Evolutionary conservation across 2,113 vertebrate species (phyloP).

Genomic region (Artemisiospiza belli): DNA sequence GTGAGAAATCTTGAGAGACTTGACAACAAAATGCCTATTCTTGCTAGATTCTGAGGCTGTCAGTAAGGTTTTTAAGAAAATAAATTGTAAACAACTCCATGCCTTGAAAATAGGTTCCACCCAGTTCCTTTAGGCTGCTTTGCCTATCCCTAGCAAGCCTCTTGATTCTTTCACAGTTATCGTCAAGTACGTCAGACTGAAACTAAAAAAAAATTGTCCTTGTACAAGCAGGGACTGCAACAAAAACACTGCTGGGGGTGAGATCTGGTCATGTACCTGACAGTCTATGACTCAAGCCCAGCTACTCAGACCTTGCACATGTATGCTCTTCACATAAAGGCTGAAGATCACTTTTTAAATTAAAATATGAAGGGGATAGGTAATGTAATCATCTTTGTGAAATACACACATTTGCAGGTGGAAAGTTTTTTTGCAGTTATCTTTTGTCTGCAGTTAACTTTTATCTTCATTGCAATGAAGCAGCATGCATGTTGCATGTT

Average conservation of each 20-base stretch:
- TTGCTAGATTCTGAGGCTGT: not conserved
- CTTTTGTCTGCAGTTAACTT: not conserved
- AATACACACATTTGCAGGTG: not conserved
- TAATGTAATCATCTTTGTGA: not conserved
- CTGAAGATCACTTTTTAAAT: not conserved
- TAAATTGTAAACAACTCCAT: not conserved
- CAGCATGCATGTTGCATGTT: not conserved
- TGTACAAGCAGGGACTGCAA: not conserved
- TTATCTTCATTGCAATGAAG: not conserved
- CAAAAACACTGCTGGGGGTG: not conserved
- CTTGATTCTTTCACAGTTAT: not conserved
- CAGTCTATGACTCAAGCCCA: not conserved
- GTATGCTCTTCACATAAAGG: not conserved
- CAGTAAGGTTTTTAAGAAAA: not conserved
- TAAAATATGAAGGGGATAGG: not conserved
- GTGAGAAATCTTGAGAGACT: slow-evolving; percentile 41
- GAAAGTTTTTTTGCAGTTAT: not conserved
- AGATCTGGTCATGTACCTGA: not conserved
- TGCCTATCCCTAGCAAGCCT: not conserved
- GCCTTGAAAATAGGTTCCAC: not conserved
- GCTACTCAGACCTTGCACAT: not conserved
- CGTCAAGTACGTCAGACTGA: not conserved
- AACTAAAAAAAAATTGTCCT: not conserved
- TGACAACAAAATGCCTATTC: slow-evolving; percentile 42
- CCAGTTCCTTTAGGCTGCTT: not conserved